Evolutionary conservation across 2,797 vertebrate genomes (phyloP).

Genomic region (Xerus rutilus): DNA sequence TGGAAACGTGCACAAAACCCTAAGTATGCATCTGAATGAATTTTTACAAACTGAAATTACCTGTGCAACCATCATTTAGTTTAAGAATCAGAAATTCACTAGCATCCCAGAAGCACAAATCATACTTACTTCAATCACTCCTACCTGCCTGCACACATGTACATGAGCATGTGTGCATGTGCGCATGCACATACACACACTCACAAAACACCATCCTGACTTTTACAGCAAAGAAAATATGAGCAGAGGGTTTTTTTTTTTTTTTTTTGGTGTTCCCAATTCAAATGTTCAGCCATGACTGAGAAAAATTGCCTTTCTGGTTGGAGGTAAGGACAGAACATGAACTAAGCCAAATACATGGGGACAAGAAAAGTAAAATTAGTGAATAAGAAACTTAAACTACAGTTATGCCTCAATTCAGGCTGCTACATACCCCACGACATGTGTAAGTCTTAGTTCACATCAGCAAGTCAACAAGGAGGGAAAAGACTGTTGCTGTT

Average conservation of each 20-base stretch:
- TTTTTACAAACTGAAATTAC: not conserved
- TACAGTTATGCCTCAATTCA: not conserved
- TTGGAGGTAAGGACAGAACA: not conserved
- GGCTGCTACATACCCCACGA: not conserved
- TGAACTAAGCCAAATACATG: not conserved
- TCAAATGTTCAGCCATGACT: not conserved
- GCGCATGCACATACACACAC: no score
- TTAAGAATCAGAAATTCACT: not conserved
- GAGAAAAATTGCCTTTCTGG: not conserved
- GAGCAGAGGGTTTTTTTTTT: not conserved
- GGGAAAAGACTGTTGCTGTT: not conserved
- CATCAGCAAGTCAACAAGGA: not conserved
- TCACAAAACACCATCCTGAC: not conserved
- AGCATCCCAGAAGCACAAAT: not conserved
- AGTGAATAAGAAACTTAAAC: not conserved
- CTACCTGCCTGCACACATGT: no score
- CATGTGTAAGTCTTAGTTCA: not conserved
- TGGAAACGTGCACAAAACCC: slow-evolving; percentile 16
- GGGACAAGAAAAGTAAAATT: not conserved
- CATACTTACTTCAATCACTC: not conserved
- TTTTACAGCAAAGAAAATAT: not conserved
- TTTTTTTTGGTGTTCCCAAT: not conserved
- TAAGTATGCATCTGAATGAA: not conserved
- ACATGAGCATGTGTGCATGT: no score
- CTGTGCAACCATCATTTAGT: not conserved